Evolutionary conservation across 2,797 vertebrate genomes (phyloP), one percentile per base, ranked within the genome.

Genomic region (Microctenopoma stevenorrisi): DNA sequence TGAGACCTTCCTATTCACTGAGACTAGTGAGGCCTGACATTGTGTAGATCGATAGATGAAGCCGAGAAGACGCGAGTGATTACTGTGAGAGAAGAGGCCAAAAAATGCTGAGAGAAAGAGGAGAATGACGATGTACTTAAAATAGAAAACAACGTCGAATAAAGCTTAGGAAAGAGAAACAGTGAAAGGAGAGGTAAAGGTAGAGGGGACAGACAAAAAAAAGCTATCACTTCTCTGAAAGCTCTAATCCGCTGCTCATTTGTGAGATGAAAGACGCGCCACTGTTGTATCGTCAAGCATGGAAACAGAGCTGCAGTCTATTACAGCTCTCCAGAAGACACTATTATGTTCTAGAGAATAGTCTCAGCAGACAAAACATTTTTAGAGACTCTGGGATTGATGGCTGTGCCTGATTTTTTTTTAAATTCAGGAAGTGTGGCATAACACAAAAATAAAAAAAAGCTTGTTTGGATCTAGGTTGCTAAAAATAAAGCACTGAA

Each of bases 241-340:
- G 63, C 66, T 79, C 75, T 79, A 40, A 70, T 86, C 77, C 50
- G 62, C 73, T 73, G 40, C 82, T 87, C 75, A 79, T 81, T 82
- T 78, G 55, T 42, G 61, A 68, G 72, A 84, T 83, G 76, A 87
- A 84, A 86, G 73, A 74, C 42, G 22, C 74, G 72, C 74, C 58
- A 25, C 54, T 72, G 72, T 69, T 74, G 68, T 60, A 55, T 68
- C 65, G 56, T 72, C 61, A 75, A 79, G 79, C 53, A 58, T 26
- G 69, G 72, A 70, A 81, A 82, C 48, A 43, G 71, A 85, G 58
- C 68, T 8, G 28, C 51, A 74, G 64, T 69, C 77, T 69, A 72
- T 81, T 74, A 71, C 65, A 65, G 50, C 67, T 72, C 25, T 63
- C 33, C 61, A 73, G 49, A 82, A 76, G 80, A 49, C 67, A 79